Evolutionary conservation across 2,888 invertebrate species (phyloP).

Genomic region (Furcula furcula): DNA sequence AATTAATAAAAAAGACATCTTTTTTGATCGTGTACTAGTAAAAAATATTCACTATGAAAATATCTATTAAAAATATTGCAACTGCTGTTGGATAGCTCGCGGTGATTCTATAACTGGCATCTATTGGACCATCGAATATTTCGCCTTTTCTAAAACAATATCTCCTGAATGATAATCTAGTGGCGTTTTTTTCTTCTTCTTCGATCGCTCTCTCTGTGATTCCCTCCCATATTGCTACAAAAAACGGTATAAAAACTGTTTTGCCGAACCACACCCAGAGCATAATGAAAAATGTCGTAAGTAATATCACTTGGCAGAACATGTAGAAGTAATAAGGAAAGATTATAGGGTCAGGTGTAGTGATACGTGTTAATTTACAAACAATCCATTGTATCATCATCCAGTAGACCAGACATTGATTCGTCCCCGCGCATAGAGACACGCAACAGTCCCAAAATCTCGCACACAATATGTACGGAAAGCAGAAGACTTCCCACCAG

Average conservation of each 20-base stretch:
- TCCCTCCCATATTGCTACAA: conserved; percentile 37
- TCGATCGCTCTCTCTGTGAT: conserved; percentile 30
- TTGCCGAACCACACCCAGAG: conserved; percentile 55
- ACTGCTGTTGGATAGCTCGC: conserved; percentile 4
- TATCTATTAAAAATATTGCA: conserved; percentile 8
- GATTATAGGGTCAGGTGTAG: conserved; percentile 58
- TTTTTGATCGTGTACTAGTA: conserved; percentile 15
- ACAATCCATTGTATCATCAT: conserved; percentile 65
- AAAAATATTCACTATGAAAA: conserved; percentile 12
- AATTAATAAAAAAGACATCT: no score
- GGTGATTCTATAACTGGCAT: conserved; percentile 13
- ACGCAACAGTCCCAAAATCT: conserved; percentile 57
- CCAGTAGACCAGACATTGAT: conserved; percentile 65
- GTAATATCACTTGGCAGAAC: conserved; percentile 60
- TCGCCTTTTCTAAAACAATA: conserved; percentile 71
- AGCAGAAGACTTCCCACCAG: conserved; percentile 69
- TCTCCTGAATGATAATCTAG: conserved; percentile 48
- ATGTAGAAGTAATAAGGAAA: conserved; percentile 70
- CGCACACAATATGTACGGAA: conserved; percentile 58
- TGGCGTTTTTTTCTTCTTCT: conserved; percentile 12
- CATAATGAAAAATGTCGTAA: conserved; percentile 44
- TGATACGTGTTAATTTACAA: conserved; percentile 58
- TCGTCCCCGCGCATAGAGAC: conserved; percentile 56
- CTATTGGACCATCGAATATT: conserved; percentile 52
- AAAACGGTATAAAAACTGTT: conserved; percentile 49